Evolutionary conservation across 2,797 vertebrate genomes (phyloP).

Genomic region (Tolypeutes matacus): DNA sequence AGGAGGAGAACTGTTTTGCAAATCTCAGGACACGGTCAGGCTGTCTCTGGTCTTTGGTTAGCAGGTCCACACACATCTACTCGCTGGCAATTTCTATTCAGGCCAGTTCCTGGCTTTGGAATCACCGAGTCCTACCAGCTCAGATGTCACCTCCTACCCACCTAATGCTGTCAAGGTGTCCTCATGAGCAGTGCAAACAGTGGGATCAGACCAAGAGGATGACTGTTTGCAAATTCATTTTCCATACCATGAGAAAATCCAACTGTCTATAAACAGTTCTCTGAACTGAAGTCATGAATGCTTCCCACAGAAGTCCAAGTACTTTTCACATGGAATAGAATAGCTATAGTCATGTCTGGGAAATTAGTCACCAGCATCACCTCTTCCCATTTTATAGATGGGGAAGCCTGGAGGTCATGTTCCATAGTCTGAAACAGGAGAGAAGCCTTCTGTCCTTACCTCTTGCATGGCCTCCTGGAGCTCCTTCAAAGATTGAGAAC

Average conservation of each 20-base stretch:
- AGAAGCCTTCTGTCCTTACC: neutral
- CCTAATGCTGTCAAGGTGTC: neutral
- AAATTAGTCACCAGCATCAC: neutral
- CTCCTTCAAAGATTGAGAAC: neutral
- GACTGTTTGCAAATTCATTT: slow-evolving; percentile 17
- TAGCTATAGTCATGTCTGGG: neutral
- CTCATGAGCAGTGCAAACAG: neutral
- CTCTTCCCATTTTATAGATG: neutral
- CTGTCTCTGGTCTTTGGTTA: neutral
- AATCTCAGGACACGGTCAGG: neutral
- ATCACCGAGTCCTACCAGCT: neutral
- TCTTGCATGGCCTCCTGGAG: neutral
- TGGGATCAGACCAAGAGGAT: neutral
- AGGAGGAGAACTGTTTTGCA: neutral
- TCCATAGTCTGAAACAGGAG: neutral
- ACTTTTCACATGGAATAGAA: neutral
- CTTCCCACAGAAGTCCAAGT: neutral
- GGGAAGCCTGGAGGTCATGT: neutral
- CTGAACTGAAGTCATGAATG: neutral
- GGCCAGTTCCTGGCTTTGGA: neutral
- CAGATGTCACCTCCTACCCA: neutral
- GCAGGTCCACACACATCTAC: neutral
- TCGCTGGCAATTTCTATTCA: neutral
- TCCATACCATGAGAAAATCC: neutral
- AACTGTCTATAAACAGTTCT: neutral